Evolutionary conservation across 2,888 invertebrate species (phyloP).

Genomic region (Rhogogaster chlorosoma): DNA sequence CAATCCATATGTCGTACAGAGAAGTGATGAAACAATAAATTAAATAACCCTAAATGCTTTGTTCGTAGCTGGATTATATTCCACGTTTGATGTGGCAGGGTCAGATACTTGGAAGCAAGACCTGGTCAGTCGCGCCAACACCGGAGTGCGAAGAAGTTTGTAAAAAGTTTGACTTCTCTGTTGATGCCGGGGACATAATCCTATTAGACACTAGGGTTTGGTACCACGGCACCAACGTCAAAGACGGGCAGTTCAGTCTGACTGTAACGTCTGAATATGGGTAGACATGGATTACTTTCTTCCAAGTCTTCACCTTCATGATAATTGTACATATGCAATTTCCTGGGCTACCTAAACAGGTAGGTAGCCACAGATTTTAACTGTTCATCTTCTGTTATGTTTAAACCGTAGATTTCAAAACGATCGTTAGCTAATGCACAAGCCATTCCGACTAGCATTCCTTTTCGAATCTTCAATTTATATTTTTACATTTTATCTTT

Average conservation of each 20-base stretch:
- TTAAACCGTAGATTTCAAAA: constrained; percentile 1
- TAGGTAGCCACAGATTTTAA: constrained; percentile 38
- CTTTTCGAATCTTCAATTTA: constrained; percentile 13
- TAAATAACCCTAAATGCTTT: constrained; percentile 23
- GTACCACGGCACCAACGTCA: constrained; percentile 93
- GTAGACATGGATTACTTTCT: constrained; percentile 71
- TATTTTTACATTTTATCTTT: constrained; percentile 13
- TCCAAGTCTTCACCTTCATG: background rate
- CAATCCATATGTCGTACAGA: no score
- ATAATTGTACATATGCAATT: constrained; percentile 41
- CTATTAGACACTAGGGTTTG: constrained; percentile 93
- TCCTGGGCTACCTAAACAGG: constrained; percentile 8
- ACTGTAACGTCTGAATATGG: constrained; percentile 97
- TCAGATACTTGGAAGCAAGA: constrained; percentile 91
- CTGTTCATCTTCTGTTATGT: background rate
- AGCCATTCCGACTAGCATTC: constrained; percentile 9
- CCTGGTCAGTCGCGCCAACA: constrained; percentile 91
- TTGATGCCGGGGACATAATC: constrained; percentile 94
- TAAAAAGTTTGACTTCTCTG: constrained; percentile 86
- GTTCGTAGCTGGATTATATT: constrained; percentile 91
- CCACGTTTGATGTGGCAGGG: constrained; percentile 96
- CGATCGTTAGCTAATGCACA: background rate
- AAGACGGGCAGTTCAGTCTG: constrained; percentile 90
- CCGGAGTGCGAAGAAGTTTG: constrained; percentile 93
- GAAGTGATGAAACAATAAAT: no score